Base-by-base conservation (phyloP, 2,888 invertebrate species). In the Dynastes maya region DNA sequence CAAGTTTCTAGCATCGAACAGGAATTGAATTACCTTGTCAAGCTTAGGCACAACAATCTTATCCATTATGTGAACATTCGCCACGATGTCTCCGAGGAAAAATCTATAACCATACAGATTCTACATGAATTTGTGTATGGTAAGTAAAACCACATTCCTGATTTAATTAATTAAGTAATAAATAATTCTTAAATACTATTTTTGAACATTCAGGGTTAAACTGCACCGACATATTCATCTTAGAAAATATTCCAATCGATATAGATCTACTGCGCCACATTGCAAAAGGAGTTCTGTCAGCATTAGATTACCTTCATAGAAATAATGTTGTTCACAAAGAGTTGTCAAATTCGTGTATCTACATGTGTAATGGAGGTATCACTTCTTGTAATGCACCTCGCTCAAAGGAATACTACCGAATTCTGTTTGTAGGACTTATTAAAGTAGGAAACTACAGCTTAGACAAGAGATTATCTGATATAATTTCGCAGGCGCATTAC, bases 301-400 rank as follows among this genome's bases (percentile, higher is more conserved):
- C 95, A 13, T 88, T 97, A 49, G 92, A 92, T 55, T 96, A 93
- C 86, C 89, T 98, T 77, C 97, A 98, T 86, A 91, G 93, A 83
- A 94, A 94, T 80, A 94, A 95, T 81, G 93, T 97, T 1, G 93
- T 96, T 16, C 97, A 98, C 87, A 94, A 94, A 84, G 94, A 96
- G 88, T 89, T 98, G n/a, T 89, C 94, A 79, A 93, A 93, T 83
- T 92, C 93, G 27, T 94, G 93, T 82, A 92, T 96, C 76, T 94
- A 93, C 85, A 45, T 72, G 45, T 72, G 72, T 22, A 58, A 61
- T 45, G 72, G 61, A 37, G 71, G 71, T 71, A 58, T 37, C 9
- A 37, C 3, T 51, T 45, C 13, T 64, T 6, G 55, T 16, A 55
- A 6, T 55, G 13, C 13, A 1, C 8, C 6, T 6, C 8, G 2